phyloP scores from a whole-genome alignment of 2,113 vertebrate genomes.

The Poeciliopsis occidentalis region DNA sequence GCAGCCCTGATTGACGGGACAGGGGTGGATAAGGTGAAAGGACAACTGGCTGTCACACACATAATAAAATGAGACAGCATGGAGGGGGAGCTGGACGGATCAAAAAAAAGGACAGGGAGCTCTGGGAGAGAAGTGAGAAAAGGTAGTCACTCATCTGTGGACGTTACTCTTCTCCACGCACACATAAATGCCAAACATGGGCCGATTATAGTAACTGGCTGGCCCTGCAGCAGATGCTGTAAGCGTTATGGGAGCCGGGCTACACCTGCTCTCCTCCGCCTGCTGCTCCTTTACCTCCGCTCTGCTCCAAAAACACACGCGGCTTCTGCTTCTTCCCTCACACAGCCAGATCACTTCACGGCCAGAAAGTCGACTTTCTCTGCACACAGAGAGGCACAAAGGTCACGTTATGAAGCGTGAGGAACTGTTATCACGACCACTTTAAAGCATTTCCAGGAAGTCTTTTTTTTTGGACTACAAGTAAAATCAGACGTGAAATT shows the following conservation, averaged over 20 bases:
- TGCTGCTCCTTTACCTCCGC: slow-evolving; percentile 37
- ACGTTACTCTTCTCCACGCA: slow-evolving; percentile 24
- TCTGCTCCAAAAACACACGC: slow-evolving; percentile 11
- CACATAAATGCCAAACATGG: slow-evolving; percentile 24
- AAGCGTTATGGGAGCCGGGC: slow-evolving; percentile 47
- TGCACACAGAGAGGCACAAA: slow-evolving; percentile 3
- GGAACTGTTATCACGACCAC: background rate
- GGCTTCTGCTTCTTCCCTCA: slow-evolving; percentile 5
- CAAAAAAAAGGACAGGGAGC: background rate
- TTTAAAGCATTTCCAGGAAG: background rate
- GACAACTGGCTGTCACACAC: slow-evolving; percentile 34
- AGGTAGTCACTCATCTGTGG: slow-evolving; percentile 44
- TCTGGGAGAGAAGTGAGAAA: slow-evolving; percentile 16
- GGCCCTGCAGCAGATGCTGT: slow-evolving; percentile 66
- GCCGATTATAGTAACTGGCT: slow-evolving; percentile 35
- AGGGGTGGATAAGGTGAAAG: slow-evolving; percentile 32
- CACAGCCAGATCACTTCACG: slow-evolving; percentile 26
- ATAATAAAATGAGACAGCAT: slow-evolving; percentile 38
- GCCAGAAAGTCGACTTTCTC: slow-evolving; percentile 19
- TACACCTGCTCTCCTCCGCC: slow-evolving; percentile 59
- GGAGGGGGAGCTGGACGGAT: slow-evolving; percentile 29
- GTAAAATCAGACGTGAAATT: too few species aligned
- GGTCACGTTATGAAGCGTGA: background rate
- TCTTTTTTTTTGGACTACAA: background rate
- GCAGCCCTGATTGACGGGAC: slow-evolving; percentile 53